Conservation (phyloP, 2,888 invertebrate genomes). For the Cancer borealis region DNA sequence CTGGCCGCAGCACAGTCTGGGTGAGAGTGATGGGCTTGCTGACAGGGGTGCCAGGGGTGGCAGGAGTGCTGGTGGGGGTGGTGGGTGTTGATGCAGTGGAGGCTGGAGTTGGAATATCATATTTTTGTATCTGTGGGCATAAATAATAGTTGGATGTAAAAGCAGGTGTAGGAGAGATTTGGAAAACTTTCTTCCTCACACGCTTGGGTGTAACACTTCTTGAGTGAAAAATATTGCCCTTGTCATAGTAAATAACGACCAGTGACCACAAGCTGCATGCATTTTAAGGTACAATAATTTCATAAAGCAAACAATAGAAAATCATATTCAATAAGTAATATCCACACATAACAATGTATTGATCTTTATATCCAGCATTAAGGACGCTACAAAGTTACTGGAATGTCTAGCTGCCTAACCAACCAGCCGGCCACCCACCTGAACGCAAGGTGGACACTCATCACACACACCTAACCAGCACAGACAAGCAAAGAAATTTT, state of each 20-base stretch:
- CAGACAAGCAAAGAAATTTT: neutral
- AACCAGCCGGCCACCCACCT: neutral
- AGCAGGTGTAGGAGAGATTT: neutral
- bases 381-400: no score
- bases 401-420: no score
- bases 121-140: conserved; percentile 76
- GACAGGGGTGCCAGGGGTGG: conserved; percentile 80
- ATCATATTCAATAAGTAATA: neutral
- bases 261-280: conserved; percentile 9
- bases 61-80: conserved; percentile 77
- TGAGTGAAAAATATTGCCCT: neutral
- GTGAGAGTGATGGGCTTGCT: conserved; percentile 78
- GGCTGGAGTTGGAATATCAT: conserved; percentile 77
- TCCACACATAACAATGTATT: neutral
- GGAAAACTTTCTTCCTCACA: conserved; percentile 22
- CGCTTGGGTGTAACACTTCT: neutral
- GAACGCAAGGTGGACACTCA: neutral
- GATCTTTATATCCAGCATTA: no score
- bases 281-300: neutral
- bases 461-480: neutral
- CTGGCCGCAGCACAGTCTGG: conserved; percentile 71
- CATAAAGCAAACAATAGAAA: neutral
- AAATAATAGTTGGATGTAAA: neutral
- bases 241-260: neutral
- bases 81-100: conserved; percentile 77